Conservation (phyloP, 2,888 invertebrate genomes). For the Coelogynopora nodosa region DNA sequence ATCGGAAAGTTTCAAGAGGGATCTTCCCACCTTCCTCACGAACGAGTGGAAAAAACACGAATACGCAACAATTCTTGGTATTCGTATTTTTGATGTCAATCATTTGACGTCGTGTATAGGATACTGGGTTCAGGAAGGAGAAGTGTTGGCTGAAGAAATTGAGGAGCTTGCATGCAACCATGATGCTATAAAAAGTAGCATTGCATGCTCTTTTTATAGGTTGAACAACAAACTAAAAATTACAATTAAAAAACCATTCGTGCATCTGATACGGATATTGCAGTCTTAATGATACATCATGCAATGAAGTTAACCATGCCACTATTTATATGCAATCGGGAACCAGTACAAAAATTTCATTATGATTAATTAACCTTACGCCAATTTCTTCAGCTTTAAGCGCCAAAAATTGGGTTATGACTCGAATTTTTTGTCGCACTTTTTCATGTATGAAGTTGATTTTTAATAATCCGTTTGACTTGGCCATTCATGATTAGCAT, state of each 20-base stretch:
- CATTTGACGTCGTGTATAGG: no score
- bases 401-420: neutral
- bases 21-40: neutral
- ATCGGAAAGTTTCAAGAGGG: neutral
- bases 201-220: neutral
- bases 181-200: neutral
- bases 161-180: neutral
- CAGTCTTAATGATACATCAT: neutral
- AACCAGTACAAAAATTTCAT: neutral
- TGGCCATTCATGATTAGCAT: neutral
- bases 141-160: neutral
- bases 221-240: neutral
- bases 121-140: neutral
- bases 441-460: neutral
- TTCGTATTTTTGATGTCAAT: no score
- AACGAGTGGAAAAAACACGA: neutral
- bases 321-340: neutral
- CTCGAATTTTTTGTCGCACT: neutral
- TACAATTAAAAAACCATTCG: neutral
- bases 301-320: neutral
- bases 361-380: neutral
- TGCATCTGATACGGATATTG: neutral
- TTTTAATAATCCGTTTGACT: neutral
- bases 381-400: neutral
- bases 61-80: neutral